Percentiles rank a stretch among this genome's conserved stretches.
These are phyloP conservation scores for Holotrichia oblita DNA, from an alignment of 1,140 invertebrate genomes.

Conservation along the genomic window DNA sequence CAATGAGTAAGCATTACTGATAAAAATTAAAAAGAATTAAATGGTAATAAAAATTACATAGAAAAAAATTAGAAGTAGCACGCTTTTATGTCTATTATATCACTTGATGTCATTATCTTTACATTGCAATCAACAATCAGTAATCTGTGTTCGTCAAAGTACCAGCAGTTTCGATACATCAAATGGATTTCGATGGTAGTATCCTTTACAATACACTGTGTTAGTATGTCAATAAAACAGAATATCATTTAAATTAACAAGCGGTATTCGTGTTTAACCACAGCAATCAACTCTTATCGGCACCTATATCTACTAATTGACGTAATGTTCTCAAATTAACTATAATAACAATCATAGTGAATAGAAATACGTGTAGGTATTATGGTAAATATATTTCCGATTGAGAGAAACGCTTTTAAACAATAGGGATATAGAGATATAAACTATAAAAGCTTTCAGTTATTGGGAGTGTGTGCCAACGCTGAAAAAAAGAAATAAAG, in stretches of 20 bases:
- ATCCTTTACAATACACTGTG: slow-evolving; percentile 15
- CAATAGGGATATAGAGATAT: background rate
- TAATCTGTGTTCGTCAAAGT: background rate
- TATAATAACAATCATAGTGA: slow-evolving; percentile 1
- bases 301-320: slow-evolving; percentile 14
- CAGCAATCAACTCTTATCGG: slow-evolving; percentile 12
- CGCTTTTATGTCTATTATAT: slow-evolving; percentile 26
- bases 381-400: background rate
- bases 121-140: slow-evolving; percentile 14
- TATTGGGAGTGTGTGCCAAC: background rate
- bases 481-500: background rate
- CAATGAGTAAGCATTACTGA: background rate
- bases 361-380: background rate
- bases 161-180: background rate
- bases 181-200: background rate
- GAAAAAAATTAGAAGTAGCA: background rate
- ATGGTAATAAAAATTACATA: background rate
- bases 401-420: background rate
- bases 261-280: slow-evolving; percentile 19
- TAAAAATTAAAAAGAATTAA: background rate
- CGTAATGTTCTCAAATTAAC: slow-evolving; percentile 26
- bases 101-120: slow-evolving; percentile 17
- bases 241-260: slow-evolving; percentile 35
- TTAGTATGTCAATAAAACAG: slow-evolving; percentile 31
- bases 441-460: background rate